Percentiles rank a stretch among this genome's conserved stretches.
These are phyloP conservation scores for Sebastes kiyomatsui DNA, from an alignment of 2,797 vertebrate species.

Conservation along the genomic window DNA sequence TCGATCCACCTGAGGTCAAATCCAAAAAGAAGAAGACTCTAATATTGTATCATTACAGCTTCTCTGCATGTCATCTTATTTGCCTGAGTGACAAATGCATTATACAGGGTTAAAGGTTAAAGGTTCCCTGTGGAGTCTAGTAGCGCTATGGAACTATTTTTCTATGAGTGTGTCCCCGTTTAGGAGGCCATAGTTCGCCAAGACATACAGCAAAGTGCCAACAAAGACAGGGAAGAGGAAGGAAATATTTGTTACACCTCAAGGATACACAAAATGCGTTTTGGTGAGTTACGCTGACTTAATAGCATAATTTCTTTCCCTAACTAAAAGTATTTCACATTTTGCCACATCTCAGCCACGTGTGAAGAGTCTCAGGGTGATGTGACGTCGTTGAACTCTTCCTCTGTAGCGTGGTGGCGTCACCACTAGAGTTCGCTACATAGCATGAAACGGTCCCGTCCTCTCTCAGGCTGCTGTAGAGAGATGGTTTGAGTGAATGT, in stretches of 20 bases:
- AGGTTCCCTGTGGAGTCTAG: not conserved
- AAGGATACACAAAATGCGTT: not conserved
- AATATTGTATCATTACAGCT: not conserved
- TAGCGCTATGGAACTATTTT: not conserved
- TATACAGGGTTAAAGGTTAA: not conserved
- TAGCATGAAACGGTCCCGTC: not conserved
- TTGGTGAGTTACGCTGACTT: no score
- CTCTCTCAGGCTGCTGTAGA: not conserved
- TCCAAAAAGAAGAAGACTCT: not conserved
- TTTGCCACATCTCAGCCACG: not conserved
- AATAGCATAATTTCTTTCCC: no score
- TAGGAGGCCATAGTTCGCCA: not conserved
- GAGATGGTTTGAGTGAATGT: not conserved
- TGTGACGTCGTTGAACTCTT: not conserved
- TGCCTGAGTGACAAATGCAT: not conserved
- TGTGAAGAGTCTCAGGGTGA: not conserved
- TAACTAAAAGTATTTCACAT: not conserved
- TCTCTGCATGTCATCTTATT: not conserved
- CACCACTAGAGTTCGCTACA: conserved; percentile 49
- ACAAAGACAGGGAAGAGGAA: not conserved
- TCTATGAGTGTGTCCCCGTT: not conserved
- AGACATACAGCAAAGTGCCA: not conserved
- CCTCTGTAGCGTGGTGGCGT: not conserved
- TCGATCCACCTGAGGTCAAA: conserved; percentile 90
- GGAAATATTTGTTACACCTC: not conserved